Evolutionary conservation across 1,140 invertebrate genomes (phyloP).

Genomic region (Campoletis sonorensis): DNA sequence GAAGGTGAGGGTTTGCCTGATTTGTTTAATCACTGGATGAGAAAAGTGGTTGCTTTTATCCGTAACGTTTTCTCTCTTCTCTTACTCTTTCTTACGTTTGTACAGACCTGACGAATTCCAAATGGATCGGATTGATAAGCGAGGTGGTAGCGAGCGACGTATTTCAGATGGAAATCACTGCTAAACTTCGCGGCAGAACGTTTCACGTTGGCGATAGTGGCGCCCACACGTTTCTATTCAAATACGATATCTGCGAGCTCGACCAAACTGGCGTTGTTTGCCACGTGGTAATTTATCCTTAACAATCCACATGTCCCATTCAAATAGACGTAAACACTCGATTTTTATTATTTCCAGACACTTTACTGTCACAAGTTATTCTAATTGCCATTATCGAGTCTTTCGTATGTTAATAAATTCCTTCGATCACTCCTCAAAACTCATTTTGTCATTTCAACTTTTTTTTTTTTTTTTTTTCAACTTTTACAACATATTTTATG

Average conservation of each 20-base stretch:
- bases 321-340: background rate
- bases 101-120: conserved; percentile 56
- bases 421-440: background rate
- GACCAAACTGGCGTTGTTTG: conserved; percentile 37
- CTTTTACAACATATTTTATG: no score
- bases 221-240: conserved; percentile 61
- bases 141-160: conserved; percentile 53
- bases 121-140: conserved; percentile 67
- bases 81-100: background rate
- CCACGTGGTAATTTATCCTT: conserved; percentile 28
- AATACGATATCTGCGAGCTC: conserved; percentile 63
- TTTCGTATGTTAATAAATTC: background rate
- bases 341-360: background rate
- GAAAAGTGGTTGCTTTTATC: conserved; percentile 32
- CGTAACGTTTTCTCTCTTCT: background rate
- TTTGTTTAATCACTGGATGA: conserved; percentile 34
- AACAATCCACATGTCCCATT: background rate
- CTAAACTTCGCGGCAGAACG: conserved; percentile 47
- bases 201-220: conserved; percentile 51
- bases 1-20: conserved; percentile 53
- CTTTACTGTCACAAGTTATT: no score
- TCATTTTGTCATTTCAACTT: background rate
- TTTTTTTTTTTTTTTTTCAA: no score
- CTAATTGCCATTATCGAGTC: background rate
- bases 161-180: conserved; percentile 56